Percentiles rank a stretch among this genome's conserved stretches.
Evolutionary conservation across 2,797 vertebrate species (phyloP).

Genomic region (Ptychobarbus kaznakovi): DNA sequence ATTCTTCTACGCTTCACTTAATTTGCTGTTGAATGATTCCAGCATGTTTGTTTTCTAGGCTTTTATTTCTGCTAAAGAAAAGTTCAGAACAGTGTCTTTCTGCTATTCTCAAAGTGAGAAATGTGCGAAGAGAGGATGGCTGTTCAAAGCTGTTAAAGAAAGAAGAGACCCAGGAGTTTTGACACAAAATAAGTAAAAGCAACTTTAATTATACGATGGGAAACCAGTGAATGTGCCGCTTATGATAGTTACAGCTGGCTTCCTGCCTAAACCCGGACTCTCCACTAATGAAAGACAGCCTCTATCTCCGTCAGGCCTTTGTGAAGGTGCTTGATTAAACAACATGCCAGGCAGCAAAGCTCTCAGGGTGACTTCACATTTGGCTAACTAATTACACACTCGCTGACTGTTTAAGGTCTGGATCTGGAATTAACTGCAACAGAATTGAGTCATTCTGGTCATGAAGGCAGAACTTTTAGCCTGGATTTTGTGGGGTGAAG

Average conservation of each 20-base stretch:
- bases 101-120: not conserved
- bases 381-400: constrained; percentile 73
- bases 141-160: constrained; percentile 22
- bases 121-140: not conserved
- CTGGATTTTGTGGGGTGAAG: not conserved
- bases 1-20: not conserved
- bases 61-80: constrained; percentile 1
- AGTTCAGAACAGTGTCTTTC: constrained; percentile 12
- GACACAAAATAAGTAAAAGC: constrained; percentile 48
- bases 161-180: constrained; percentile 34
- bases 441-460: constrained; percentile 66
- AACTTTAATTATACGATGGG: constrained; percentile 59
- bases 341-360: constrained; percentile 71
- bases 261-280: constrained; percentile 53
- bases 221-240: constrained; percentile 65
- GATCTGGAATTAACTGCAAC: constrained; percentile 73
- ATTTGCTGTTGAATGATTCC: not conserved
- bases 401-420: constrained; percentile 74
- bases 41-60: not conserved
- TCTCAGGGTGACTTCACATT: constrained; percentile 62
- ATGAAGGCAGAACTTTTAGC: constrained; percentile 65
- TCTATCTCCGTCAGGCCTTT: constrained; percentile 66
- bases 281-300: constrained; percentile 56
- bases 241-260: constrained; percentile 63
- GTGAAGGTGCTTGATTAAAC: constrained; percentile 73